phyloP scores from a whole-genome alignment of 2,797 vertebrate species.

The Gymnoscopelus braueri region DNA sequence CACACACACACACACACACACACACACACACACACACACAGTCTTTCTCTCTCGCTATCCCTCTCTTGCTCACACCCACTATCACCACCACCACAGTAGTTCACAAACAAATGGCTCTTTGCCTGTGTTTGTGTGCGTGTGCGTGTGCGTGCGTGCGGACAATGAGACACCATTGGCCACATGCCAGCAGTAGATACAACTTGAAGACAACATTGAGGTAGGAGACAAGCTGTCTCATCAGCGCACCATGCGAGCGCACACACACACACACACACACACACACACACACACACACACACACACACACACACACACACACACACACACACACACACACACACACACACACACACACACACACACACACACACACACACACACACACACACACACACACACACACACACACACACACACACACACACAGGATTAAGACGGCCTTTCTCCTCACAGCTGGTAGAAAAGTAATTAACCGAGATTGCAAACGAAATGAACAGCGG shows the following conservation, averaged over 20 bases:
- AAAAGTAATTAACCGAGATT: constrained; percentile 31
- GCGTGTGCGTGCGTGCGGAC: constrained; percentile 56
- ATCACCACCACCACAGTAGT: too few species aligned
- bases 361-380: constrained; percentile 21
- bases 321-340: constrained; percentile 15
- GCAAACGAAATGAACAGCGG: constrained; percentile 15
- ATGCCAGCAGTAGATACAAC: constrained; percentile 56
- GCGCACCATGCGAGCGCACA: neutral
- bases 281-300: constrained; percentile 11
- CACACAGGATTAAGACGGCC: constrained; percentile 9
- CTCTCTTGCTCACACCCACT: too few species aligned
- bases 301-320: constrained; percentile 13
- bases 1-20: too few species aligned
- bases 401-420: constrained; percentile 21
- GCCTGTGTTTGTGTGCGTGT: constrained; percentile 32
- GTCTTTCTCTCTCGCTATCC: too few species aligned
- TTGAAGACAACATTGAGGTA: constrained; percentile 43
- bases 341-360: constrained; percentile 7
- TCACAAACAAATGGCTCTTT: too few species aligned
- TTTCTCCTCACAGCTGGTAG: constrained; percentile 17
- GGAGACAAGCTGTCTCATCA: neutral
- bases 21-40: too few species aligned
- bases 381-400: constrained; percentile 3
- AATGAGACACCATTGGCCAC: constrained; percentile 63
- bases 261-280: too few species aligned